These are phyloP conservation scores for Neodiprion virginianus DNA, from an alignment of 1,140 invertebrate genomes.

Conservation along the genomic window DNA sequence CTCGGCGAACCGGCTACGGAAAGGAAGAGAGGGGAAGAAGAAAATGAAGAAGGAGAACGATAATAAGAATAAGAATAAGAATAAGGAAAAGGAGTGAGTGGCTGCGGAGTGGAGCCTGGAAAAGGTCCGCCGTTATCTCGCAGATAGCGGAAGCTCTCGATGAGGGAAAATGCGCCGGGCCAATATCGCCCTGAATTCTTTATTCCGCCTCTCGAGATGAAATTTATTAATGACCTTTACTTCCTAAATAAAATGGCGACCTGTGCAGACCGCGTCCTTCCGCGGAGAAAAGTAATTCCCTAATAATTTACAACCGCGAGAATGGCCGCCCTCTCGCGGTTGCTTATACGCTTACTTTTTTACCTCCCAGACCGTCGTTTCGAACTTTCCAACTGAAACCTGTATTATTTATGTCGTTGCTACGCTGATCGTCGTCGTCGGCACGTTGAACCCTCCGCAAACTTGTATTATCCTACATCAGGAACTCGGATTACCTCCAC, in stretches of 20 bases:
- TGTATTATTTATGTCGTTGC: neutral
- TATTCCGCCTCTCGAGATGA: neutral
- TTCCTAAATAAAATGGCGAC: neutral
- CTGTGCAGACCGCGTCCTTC: neutral
- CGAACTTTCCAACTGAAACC: constrained; percentile 1
- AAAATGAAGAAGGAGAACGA: too few species aligned
- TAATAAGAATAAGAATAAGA: too few species aligned
- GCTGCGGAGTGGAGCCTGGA: neutral
- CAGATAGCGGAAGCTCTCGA: constrained; percentile 1
- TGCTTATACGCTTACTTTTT: too few species aligned
- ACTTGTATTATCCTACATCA: neutral
- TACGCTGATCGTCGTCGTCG: neutral
- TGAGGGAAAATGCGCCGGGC: neutral
- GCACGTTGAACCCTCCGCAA: neutral
- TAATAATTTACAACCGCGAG: constrained; percentile 1
- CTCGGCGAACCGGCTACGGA: too few species aligned
- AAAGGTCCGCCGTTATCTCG: neutral
- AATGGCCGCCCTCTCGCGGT: neutral
- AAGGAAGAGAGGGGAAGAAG: too few species aligned
- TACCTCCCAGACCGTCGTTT: neutral
- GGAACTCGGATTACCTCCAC: neutral
- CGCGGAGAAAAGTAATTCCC: neutral
- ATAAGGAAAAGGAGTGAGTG: constrained; percentile 1
- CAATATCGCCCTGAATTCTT: constrained; percentile 1
- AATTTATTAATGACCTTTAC: constrained; percentile 5